Evolutionary conservation across 92 coral and sea anemone species (phyloP), one percentile per base, ranked within the genome.

Genomic region (Porites cylindrica): DNA sequence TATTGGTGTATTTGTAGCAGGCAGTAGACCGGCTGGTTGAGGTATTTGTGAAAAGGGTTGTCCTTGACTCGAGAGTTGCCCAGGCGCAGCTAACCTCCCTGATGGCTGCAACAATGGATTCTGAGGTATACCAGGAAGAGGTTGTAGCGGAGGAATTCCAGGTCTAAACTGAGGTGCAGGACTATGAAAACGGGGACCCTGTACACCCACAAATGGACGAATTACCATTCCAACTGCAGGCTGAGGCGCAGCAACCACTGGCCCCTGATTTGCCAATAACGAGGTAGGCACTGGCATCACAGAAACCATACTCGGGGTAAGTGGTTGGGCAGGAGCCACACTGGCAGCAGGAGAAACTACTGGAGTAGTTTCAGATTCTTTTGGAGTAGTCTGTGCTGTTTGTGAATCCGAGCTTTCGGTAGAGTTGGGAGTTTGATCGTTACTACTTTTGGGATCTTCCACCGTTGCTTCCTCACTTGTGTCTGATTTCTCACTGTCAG

Each of bases 401-500:
- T 78, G 79, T 10, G 69, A 72, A 8, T 79, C 90, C n/a, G 70
- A 29, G 51, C 90, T 86, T 69, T 43, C 90, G 43, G 62, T 69
- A 51, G 90, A 86, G 61, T 67, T 79, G 61, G 87, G 81, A 47
- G 87, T 74, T 61, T 83, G 87, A 64, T 73, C 81, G 52, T 83
- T 73, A 19, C 87, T 83, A 62, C 81, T 18, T 62, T 83, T 83
- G 51, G 81, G 78, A 38, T 82, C 87, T 2, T 78, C 92, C 3
- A 86, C 80, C 24, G 83, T 82, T 4, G 81, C 65, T 24, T 83
- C 87, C 52, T 95, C 92, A 50, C 95, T 91, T 61, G 89, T 90
- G 7, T 95, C 92, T 1, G 92, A 85, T 72, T 95, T 90, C 54
- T 96, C 99, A 52, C 94, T 92, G 65, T 93, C 98, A 19, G 94